phyloP scores from a whole-genome alignment of 2,797 vertebrate species.

The Silurus lanzhouensis region DNA sequence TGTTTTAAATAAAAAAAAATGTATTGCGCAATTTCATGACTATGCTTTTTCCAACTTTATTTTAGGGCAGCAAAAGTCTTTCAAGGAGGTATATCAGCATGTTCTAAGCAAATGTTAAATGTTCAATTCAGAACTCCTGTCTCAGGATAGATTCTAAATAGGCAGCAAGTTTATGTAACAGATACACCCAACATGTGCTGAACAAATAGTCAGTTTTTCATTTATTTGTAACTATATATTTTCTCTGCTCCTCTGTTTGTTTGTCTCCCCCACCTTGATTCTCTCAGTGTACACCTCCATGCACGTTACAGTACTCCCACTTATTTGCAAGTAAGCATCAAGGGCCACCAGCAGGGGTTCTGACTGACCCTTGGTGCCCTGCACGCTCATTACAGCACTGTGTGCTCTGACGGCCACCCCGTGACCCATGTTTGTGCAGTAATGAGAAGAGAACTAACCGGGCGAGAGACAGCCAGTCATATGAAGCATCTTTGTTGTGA shows the following conservation, averaged over 20 bases:
- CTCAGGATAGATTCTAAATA: background rate
- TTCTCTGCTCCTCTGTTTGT: slow-evolving; percentile 7
- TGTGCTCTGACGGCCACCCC: slow-evolving; percentile 55
- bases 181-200: background rate
- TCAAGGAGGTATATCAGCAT: background rate
- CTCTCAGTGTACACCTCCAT: slow-evolving; percentile 15
- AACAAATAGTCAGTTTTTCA: background rate
- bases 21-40: background rate
- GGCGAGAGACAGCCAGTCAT: slow-evolving; percentile 47
- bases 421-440: slow-evolving; percentile 58
- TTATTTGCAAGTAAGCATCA: slow-evolving; percentile 65
- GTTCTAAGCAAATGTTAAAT: background rate
- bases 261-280: background rate
- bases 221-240: background rate
- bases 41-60: background rate
- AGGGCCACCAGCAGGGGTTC: slow-evolving; percentile 61
- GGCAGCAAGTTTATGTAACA: background rate
- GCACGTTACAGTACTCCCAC: slow-evolving; percentile 48
- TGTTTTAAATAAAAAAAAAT: no score
- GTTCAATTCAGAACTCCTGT: background rate
- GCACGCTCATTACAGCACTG: slow-evolving; percentile 62
- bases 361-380: slow-evolving; percentile 63
- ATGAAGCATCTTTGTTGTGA: slow-evolving; percentile 65
- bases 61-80: background rate
- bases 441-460: slow-evolving; percentile 50